A percentile compares a stretch with the other conserved stretches of the same genome.
Conservation (phyloP, 2,888 invertebrate genomes). For the Mesorhabditis spiculigera region DNA sequence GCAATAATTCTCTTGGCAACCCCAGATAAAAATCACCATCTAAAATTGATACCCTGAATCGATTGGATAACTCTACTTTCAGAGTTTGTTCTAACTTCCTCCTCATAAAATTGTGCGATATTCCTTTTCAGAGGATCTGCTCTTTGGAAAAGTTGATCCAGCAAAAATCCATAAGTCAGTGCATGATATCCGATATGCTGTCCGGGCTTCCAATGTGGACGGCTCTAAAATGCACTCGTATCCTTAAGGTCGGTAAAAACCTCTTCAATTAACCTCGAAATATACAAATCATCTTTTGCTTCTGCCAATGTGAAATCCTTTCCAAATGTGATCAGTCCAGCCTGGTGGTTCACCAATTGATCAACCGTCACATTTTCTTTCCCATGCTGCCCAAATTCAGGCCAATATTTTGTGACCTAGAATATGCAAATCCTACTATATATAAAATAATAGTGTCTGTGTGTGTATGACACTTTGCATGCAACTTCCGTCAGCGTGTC, state of each 20-base stretch:
- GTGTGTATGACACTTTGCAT: too few species aligned
- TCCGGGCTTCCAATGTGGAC: neutral
- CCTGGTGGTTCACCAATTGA: neutral
- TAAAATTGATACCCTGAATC: neutral
- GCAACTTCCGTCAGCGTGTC: too few species aligned
- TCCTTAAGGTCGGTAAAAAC: neutral
- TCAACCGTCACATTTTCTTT: neutral
- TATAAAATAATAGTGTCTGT: too few species aligned
- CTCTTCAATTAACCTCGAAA: slow-evolving; percentile 3
- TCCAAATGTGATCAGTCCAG: neutral
- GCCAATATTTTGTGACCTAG: slow-evolving; percentile 58
- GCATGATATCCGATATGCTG: neutral
- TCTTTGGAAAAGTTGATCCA: slow-evolving; percentile 1
- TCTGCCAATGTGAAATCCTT: neutral
- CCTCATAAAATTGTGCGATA: neutral
- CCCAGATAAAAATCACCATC: slow-evolving; percentile 6
- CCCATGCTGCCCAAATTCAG: slow-evolving; percentile 59
- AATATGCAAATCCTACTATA: slow-evolving; percentile 9
- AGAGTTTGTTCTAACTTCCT: neutral
- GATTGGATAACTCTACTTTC: neutral
- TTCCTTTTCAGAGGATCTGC: neutral
- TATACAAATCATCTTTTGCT: neutral
- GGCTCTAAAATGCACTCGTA: neutral
- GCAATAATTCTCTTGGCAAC: neutral
- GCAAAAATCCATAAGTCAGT: neutral